Base-by-base conservation (phyloP, 1,140 invertebrate species). In the Philotrypesis tridentata region DNA sequence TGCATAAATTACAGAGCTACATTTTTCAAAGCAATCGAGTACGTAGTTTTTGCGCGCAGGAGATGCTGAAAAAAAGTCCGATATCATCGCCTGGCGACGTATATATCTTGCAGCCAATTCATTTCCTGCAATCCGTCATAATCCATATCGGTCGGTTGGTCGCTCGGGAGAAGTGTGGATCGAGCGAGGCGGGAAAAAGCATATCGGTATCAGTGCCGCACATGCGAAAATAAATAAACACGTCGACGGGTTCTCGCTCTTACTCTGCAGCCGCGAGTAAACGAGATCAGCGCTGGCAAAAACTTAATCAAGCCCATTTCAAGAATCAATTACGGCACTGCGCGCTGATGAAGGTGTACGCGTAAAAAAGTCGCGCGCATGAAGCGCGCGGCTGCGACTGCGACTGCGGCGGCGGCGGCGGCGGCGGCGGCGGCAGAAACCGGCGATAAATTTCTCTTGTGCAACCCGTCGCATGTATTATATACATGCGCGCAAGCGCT, bases 391-490 rank as follows among this genome's bases (percentile, higher is more conserved):
- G n/a, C n/a, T n/a, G n/a, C n/a, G n/a, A n/a, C n/a, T n/a, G n/a
- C n/a, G n/a, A n/a, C n/a, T n/a, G 55, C 5, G 14, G 55, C 55
- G 55, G 63, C 63, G 11, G 63, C 27, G 11, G 63, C 60, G n/a
- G 55, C 5, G 14, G 55, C 55, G 55, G 63, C 63, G 11, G 63
- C 27, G 11, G 63, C 60, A 71, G 48, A 68, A 79, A 71, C 37
- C 21, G 77, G 25, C 55, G 77, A 79, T 79, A 79, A 79, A 71
- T 79, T 72, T 72, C 68, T 29, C 31, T 79, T 79, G 70, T 55
- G 68, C 68, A 79, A 79, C n/a, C 23, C n/a, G n/a, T n/a, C n/a
- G n/a, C n/a, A n/a, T n/a, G n/a, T n/a, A n/a, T n/a, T n/a, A 25
- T 29, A 29, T 29, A 9, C 17, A 29, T 29, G 17, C 11, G 11